A percentile compares a stretch with the other conserved stretches of the same genome.
phyloP scores from a whole-genome alignment of 2,888 invertebrate species.

The Adelphocoris suturalis region DNA sequence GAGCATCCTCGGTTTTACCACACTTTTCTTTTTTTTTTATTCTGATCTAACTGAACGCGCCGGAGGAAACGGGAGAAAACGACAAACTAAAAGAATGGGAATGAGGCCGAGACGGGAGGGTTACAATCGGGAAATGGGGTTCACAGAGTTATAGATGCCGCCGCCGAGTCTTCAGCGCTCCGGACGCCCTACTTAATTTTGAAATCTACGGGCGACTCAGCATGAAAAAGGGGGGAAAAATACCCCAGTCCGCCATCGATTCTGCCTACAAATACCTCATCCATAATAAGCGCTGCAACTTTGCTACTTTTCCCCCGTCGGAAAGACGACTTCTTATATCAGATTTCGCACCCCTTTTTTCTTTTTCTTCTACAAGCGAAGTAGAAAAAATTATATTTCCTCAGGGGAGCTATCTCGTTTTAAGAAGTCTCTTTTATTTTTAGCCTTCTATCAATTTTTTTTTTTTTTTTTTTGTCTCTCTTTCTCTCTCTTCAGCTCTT shows the following conservation, averaged over 20 bases:
- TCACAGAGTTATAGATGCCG: conserved; percentile 4
- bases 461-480: not conserved
- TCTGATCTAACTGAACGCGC: too few species aligned
- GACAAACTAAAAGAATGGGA: not conserved
- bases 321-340: not conserved
- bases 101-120: not conserved
- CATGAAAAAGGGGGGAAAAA: not conserved
- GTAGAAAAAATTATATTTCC: conserved; percentile 4
- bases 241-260: conserved; percentile 2
- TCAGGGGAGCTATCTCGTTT: not conserved
- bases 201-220: not conserved
- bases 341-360: conserved; percentile 18
- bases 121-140: conserved; percentile 9
- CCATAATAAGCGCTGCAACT: conserved; percentile 30
- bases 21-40: too few species aligned
- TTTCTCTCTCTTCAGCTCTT: too few species aligned
- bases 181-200: conserved; percentile 5
- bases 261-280: conserved; percentile 21
- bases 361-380: not conserved
- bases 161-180: not conserved
- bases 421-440: conserved; percentile 12
- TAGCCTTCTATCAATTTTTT: not conserved
- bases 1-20: not conserved
- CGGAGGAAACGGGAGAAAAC: not conserved
- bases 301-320: not conserved